These are phyloP conservation scores for Avahi laniger DNA, from an alignment of 2,797 vertebrate species.

Conservation along the genomic window DNA sequence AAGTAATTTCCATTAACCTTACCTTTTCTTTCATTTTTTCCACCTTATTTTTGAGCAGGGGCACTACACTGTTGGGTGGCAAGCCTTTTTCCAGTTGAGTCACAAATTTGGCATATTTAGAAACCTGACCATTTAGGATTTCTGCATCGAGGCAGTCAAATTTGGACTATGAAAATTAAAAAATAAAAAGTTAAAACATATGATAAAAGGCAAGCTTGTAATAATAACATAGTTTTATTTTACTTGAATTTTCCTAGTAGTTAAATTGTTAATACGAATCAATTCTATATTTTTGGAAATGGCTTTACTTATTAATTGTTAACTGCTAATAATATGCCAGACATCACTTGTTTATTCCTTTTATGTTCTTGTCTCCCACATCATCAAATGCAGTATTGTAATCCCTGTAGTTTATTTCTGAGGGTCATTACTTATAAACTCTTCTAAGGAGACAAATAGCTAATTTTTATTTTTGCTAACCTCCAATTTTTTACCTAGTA, in stretches of 20 bases:
- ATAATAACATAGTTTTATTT: neutral
- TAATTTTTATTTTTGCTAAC: neutral
- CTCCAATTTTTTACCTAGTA: neutral
- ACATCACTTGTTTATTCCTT: neutral
- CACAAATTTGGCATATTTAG: slow-evolving; percentile 88
- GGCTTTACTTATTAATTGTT: neutral
- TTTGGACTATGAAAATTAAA: slow-evolving; percentile 58
- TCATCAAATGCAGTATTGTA: neutral
- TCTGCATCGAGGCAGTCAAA: slow-evolving; percentile 88
- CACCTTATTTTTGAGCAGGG: slow-evolving; percentile 88
- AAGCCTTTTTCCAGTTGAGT: slow-evolving; percentile 91
- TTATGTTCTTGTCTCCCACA: neutral
- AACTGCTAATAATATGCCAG: neutral
- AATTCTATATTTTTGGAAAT: neutral
- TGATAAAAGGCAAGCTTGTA: neutral
- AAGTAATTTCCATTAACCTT: slow-evolving; percentile 51
- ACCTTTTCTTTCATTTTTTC: slow-evolving; percentile 90
- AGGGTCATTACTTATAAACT: neutral
- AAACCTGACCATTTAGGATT: slow-evolving; percentile 85
- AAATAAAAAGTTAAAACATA: neutral
- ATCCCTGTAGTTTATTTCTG: neutral
- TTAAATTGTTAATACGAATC: slow-evolving; percentile 26
- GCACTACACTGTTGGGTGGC: slow-evolving; percentile 87
- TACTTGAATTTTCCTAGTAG: neutral
- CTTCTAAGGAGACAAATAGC: neutral